Conservation (phyloP, 2,888 invertebrate genomes). For the Campoletis raptor region DNA sequence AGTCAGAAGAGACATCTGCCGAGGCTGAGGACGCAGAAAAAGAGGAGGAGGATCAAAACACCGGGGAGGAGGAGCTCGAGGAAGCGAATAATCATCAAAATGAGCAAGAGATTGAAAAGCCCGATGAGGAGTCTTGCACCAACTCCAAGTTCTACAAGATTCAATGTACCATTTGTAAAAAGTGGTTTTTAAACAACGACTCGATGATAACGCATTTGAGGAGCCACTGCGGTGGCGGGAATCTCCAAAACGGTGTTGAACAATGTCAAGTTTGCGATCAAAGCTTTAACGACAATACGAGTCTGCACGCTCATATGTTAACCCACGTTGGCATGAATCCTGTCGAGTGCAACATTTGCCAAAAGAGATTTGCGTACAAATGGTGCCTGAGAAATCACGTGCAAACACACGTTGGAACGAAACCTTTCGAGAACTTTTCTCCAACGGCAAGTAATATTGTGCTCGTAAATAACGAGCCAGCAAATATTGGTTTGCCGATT, state of each 20-base stretch:
- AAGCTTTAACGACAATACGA: slow-evolving; percentile 78
- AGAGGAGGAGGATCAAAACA: not conserved
- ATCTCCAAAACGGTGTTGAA: slow-evolving; percentile 70
- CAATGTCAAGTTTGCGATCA: slow-evolving; percentile 82
- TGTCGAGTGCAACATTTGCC: slow-evolving; percentile 81
- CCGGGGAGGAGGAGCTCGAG: slow-evolving; percentile 6
- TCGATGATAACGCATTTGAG: slow-evolving; percentile 82
- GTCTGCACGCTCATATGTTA: slow-evolving; percentile 81
- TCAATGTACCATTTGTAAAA: slow-evolving; percentile 82
- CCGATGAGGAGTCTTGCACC: slow-evolving; percentile 35
- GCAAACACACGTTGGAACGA: slow-evolving; percentile 74
- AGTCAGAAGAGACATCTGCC: not conserved
- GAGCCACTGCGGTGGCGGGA: slow-evolving; percentile 79
- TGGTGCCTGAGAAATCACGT: slow-evolving; percentile 81
- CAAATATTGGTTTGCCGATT: not conserved
- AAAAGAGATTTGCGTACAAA: slow-evolving; percentile 81
- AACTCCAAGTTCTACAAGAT: slow-evolving; percentile 82
- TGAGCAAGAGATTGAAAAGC: slow-evolving; percentile 1
- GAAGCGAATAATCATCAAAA: not conserved
- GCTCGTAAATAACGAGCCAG: not conserved
- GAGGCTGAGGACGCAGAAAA: not conserved
- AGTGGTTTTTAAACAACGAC: slow-evolving; percentile 83
- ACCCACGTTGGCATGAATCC: slow-evolving; percentile 81
- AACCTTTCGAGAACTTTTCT: slow-evolving; percentile 71
- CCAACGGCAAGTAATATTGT: slow-evolving; percentile 41